Evolutionary conservation across 2,113 vertebrate genomes (phyloP).

Genomic region (Muntiacus muntjak): DNA sequence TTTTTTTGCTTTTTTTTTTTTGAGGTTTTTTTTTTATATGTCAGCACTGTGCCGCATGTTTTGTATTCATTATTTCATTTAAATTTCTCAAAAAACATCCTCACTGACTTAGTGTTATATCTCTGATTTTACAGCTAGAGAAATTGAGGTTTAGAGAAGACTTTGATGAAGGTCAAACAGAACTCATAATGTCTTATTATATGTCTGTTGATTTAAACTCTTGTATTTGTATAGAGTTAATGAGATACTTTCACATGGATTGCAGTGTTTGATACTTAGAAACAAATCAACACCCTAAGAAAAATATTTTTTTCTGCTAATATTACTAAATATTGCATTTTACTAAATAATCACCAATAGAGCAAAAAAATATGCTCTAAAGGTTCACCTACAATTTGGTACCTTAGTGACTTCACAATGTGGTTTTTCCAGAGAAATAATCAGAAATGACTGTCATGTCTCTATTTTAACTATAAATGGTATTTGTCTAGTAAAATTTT

Average conservation of each 20-base stretch:
- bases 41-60: neutral
- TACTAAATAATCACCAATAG: neutral
- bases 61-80: slow-evolving; percentile 4
- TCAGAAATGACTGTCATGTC: neutral
- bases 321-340: neutral
- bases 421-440: slow-evolving; percentile 4
- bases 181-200: neutral
- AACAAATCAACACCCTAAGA: neutral
- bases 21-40: neutral
- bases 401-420: neutral
- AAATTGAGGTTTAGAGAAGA: neutral
- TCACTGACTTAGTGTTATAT: neutral
- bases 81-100: neutral
- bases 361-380: neutral
- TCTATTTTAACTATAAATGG: neutral
- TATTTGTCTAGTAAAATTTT: neutral
- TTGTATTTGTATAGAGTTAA: neutral
- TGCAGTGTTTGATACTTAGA: neutral
- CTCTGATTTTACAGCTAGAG: neutral
- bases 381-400: slow-evolving; percentile 1
- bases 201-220: neutral
- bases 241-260: neutral
- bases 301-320: neutral
- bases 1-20: neutral
- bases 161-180: neutral